phyloP scores from a whole-genome alignment of 2,113 vertebrate genomes.

The Lanius ludovicianus region DNA sequence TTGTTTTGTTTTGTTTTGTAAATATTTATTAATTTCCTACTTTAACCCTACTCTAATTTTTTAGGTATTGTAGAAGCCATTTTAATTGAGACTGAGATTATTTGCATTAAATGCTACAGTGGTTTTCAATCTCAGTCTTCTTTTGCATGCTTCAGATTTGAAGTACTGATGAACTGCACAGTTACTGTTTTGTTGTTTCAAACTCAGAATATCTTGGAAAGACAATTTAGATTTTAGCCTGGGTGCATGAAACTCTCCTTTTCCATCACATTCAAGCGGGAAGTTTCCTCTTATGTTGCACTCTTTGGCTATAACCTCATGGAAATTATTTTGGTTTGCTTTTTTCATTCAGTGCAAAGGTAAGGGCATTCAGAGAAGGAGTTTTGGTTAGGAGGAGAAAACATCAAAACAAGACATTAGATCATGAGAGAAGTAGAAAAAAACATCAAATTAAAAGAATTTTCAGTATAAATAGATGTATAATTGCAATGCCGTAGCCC shows the following conservation, averaged over 20 bases:
- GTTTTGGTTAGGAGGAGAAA: not conserved
- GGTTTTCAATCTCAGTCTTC: not conserved
- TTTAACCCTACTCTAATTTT: not conserved
- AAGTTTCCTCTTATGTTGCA: not conserved
- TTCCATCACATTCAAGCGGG: not conserved
- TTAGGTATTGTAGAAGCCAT: not conserved
- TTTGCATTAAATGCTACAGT: not conserved
- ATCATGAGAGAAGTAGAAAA: not conserved
- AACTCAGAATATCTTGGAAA: not conserved
- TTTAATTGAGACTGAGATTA: not conserved
- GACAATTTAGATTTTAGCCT: not conserved
- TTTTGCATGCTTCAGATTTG: not conserved
- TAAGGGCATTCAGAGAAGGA: not conserved
- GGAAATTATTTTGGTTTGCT: not conserved
- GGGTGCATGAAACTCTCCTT: not conserved
- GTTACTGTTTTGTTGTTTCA: not conserved
- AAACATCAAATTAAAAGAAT: not conserved
- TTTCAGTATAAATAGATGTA: conserved; percentile 3
- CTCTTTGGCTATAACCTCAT: not conserved
- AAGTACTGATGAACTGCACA: not conserved
- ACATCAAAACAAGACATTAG: not conserved
- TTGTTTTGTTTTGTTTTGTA: not conserved
- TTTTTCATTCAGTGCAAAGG: not conserved
- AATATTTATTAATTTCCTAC: not conserved
- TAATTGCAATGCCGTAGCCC: not conserved